Base-by-base conservation (phyloP, 1,140 invertebrate genomes). In the Microplitis demolitor region DNA sequence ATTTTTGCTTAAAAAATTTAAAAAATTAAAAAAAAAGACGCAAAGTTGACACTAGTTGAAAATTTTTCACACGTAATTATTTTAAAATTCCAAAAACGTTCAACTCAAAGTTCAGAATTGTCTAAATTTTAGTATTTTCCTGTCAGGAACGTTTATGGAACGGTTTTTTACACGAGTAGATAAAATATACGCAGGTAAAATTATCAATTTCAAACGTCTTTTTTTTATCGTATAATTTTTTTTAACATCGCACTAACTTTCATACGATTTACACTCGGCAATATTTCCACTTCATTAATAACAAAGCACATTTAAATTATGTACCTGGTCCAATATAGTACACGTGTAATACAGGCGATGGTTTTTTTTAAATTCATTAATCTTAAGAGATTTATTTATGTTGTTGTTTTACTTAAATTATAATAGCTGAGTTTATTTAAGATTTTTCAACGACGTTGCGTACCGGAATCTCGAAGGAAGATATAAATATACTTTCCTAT, bases 361-460 rank as follows among this genome's bases (percentile, higher is more conserved):
- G 79, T 82, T 82, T 80, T 78, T 77, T 58, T 79, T 82, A 79
- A 78, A 75, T 63, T 79, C 45, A 5, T 68, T 51, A 67, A 24
- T 58, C 11, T 69, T 69, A 45, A 4, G 16, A 4, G 3, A n/a
- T 71, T 5, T 62, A 13, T 71, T 64, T 34, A 14, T 64, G 69
- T 76, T 80, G 76, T 80, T 78, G 77, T 77, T 78, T 80, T 80
- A 79, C 76, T 82, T 83, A 82, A 78, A 79, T 83, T 82, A 85
- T 79, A 83, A 78, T 83, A 80, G 79, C 73, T 80, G 78, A 76
- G 78, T 83, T 39, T 6, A 39, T 39, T 39, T 79, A 78, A 77
- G 76, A 77, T 84, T 80, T 76, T 81, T 60, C 9, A 54, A 54
- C 61, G 78, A 73, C 76, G 71, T 76, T 72, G 63, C 75, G 73